Base-by-base conservation (phyloP, 2,113 vertebrate genomes). In the Emydocephalus ijimae region DNA sequence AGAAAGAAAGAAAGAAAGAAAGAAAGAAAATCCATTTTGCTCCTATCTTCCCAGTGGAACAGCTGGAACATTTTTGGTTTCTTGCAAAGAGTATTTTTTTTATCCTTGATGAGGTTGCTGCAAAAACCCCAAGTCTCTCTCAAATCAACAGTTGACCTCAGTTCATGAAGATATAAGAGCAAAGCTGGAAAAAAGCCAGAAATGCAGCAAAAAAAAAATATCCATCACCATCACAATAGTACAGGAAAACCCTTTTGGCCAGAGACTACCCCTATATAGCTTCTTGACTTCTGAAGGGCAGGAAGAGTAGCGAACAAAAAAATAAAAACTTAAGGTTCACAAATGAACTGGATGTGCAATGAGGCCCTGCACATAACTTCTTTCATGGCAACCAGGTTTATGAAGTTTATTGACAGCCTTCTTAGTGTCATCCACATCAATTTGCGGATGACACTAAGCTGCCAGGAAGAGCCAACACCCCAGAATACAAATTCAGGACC, bases 21-120 rank as follows among this genome's bases (percentile, higher is more conserved):
- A n/a, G 34, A 9, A 57, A 57, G 57, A 1, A 3, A 7, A 74
- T 11, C 29, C 91, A 5, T 54, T 34, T 85, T 92, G 59, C 18
- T 89, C 94, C 55, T 87, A 57, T 64, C 91, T 5, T 52, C 39
- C 55, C 86, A 45, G n/a, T 93, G 89, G 87, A 39, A 0, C 91
- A 50, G 94, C 90, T 0, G 94, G 88, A 93, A 93, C 85, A 48
- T 93, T 95, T 94, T 86, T 93, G 91, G 93, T 95, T 85, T 90
- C 87, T 34, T 0, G 3, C n/a, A 23, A 12, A 0, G 10, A 89
- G 54, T 74, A 89, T 92, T 85, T 89, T 93, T 88, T 94, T 8
- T 48, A 91, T 90, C 91, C 39, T 29, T 21, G 90, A 94, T 92
- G 92, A 95, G 39, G 29, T 90, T n/a, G 0, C 2, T 20, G 14